phyloP scores from a whole-genome alignment of 2,888 invertebrate species.

The Nephrotoma flavescens region DNA sequence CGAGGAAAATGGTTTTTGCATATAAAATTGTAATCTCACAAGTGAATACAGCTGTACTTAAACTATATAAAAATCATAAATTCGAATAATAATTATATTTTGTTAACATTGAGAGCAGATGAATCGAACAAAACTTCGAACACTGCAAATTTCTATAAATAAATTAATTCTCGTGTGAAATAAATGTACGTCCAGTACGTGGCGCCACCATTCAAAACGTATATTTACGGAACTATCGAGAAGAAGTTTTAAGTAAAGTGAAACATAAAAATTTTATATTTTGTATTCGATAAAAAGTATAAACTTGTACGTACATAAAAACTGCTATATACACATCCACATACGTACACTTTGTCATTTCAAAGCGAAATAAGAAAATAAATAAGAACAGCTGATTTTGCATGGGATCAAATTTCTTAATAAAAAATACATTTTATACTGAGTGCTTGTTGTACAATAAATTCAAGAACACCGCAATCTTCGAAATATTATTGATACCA shows the following conservation, averaged over 20 bases:
- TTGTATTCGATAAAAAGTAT: not conserved
- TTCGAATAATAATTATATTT: too few relatives aligned
- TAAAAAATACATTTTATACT: not conserved
- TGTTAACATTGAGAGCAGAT: too few relatives aligned
- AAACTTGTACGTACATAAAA: not conserved
- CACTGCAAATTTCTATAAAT: not conserved
- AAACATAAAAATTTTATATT: not conserved
- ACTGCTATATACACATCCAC: not conserved
- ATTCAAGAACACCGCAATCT: too few relatives aligned
- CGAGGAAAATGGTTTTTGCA: too few relatives aligned
- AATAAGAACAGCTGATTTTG: not conserved
- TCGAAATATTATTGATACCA: too few relatives aligned
- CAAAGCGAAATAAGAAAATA: not conserved
- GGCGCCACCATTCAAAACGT: not conserved
- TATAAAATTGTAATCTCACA: too few relatives aligned
- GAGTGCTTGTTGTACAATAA: not conserved
- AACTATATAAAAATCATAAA: too few relatives aligned
- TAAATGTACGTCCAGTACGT: not conserved
- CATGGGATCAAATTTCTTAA: not conserved
- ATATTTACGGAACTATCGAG: not conserved
- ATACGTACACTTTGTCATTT: not conserved
- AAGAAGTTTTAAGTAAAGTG: not conserved
- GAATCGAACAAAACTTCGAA: too few relatives aligned
- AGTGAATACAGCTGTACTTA: too few relatives aligned
- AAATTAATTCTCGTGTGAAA: not conserved